Evolutionary conservation across 2,113 vertebrate species (phyloP), one percentile per base, ranked within the genome.

Genomic region (Proterorhinus semilunaris): DNA sequence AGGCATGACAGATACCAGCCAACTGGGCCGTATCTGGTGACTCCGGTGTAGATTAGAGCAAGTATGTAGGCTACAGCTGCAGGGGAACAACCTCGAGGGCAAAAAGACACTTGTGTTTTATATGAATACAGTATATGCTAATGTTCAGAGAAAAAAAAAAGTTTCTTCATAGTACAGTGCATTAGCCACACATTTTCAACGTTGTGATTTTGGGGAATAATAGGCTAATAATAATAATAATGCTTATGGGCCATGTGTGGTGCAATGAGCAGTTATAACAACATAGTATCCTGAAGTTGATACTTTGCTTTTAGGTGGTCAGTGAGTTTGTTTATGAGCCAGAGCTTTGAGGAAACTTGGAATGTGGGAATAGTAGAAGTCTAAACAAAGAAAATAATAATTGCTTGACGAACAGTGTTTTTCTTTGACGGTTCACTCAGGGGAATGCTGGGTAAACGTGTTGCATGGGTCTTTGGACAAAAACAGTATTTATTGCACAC

Each of bases 1-100:
- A 84, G 83, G 74, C 86, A 58, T 70, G 83, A 77, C 73, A 55
- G 78, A 78, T 80, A 71, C 75, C 77, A 81, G 79, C 82, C 87
- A 88, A 78, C 90, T 90, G 88, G 77, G 67, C 66, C 15, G 58
- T 15, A n/a, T 88, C 84, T 85, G 27, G 78, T 92, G 86, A 92
- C 89, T 55, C 50, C 55, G 71, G 27, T 74, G 78, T 64, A 80
- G 80, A 84, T 88, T 82, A 79, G 57, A 77, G 12, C 79, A 75
- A 73, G 73, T 66, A 86, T 87, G 79, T 36, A 47, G 66, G 57
- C 71, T 36, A 65, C 62, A 1, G 62, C 52, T 80, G 65, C 66
- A 68, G 16, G 10, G 65, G 66, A 55, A 21, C 72, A 69, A 70
- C 75, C 48, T 74, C 6, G 17, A 55, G 53, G 53, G 49, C 50